Evolutionary conservation across 2,888 invertebrate species (phyloP), one percentile per base, ranked within the genome.

Genomic region (Campopleginae sp.): DNA sequence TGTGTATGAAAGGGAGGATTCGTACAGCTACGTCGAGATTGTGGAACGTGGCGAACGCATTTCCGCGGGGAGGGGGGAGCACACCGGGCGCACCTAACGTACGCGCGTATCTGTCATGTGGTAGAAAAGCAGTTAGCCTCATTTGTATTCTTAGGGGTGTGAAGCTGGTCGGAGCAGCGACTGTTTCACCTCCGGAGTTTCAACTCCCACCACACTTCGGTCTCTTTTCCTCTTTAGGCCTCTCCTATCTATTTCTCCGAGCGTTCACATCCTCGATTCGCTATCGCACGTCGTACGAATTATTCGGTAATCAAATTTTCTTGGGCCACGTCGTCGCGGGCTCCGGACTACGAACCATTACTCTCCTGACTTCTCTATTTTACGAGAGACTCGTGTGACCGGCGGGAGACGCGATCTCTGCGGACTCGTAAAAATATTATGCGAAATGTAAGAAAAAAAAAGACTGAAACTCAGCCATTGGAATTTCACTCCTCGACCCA

Each of bases 261-360:
- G 7, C 38, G 38, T 42, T 17, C 19, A 58, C 38, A 42, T 23
- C n/a, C 91, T 90, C 92, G 92, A 93, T 92, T 93, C 91, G 65
- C 92, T 91, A 93, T 92, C 81, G 80, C 93, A 93, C 93, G 93
- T 93, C 90, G 90, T 89, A 91, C 92, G 92, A 93, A 93, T 93
- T 93, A 93, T 93, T 93, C 93, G 91, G 93, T 93, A 93, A 93
- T 93, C 93, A 93, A 93, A 93, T 93, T 93, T 93, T 90, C 88
- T 89, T 84, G 61, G 80, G 71, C 70, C 70, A 72, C 72, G 72
- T 72, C 70, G 68, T 75, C 79, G 63, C 78, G 79, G 63, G 71
- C 80, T 31, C 78, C 68, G 87, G 33, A 46, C 66, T 42, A 27
- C 71, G 23, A 78, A 48, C 61, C 82, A 63, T 85, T 84, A 75